phyloP scores from a whole-genome alignment of 2,113 vertebrate genomes.

The Actenoides hombroni region DNA sequence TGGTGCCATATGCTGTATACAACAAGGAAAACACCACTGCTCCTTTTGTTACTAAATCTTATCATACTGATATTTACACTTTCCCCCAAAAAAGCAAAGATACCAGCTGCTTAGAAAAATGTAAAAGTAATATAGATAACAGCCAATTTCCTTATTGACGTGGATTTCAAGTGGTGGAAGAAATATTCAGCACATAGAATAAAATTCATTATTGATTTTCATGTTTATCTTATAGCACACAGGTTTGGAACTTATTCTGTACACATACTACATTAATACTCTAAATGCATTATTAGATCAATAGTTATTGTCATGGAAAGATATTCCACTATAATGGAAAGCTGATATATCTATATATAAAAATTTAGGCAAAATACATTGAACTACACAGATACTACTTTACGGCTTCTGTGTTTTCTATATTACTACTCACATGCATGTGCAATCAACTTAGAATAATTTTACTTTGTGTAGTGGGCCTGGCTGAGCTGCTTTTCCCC shows the following conservation, averaged over 20 bases:
- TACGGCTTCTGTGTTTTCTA: not conserved
- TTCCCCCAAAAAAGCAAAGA: not conserved
- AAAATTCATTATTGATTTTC: constrained; percentile 62
- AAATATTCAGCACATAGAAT: constrained; percentile 37
- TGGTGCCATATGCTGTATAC: not conserved
- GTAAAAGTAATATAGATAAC: not conserved
- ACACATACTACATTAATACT: constrained; percentile 16
- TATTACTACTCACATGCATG: not conserved
- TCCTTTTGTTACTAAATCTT: not conserved
- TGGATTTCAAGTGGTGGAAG: constrained; percentile 30
- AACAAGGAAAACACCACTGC: not conserved
- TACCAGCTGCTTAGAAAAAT: not conserved
- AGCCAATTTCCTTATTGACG: not conserved
- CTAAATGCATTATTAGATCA: constrained; percentile 28
- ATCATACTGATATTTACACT: not conserved
- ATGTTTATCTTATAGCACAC: constrained; percentile 44
- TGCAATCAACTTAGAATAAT: not conserved
- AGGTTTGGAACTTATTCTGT: constrained; percentile 35
- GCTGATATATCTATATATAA: not conserved
- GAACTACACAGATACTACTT: not conserved
- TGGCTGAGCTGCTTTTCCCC: too few relatives aligned
- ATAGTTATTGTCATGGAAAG: constrained; percentile 33
- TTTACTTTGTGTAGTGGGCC: not conserved
- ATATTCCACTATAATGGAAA: not conserved
- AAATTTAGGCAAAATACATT: constrained; percentile 9